Evolutionary conservation across 2,888 invertebrate species (phyloP), one percentile per base, ranked within the genome.

Genomic region (Griposia aprilina): DNA sequence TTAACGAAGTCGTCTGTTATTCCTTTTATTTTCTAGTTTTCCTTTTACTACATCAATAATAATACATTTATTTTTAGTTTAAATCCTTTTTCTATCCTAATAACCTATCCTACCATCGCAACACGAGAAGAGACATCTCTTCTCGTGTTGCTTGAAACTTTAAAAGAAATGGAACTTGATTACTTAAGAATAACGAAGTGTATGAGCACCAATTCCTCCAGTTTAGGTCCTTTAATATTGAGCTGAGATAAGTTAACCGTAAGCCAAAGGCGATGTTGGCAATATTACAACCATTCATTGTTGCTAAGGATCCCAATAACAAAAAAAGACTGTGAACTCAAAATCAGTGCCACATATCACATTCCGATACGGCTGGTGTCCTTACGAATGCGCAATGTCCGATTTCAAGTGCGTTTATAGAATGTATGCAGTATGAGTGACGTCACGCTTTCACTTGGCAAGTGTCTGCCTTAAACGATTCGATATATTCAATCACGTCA

Each of bases 361-460:
- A 86, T 89, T 88, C 86, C 84, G 66, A 79, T 79, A 82, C 83
- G 79, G 57, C 66, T 20, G 50, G 66, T 82, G 78, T 85, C 88
- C 86, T 87, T 77, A 79, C 75, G 77, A 76, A 82, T 84, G 75
- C 80, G 78, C 80, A 67, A 66, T 85, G 86, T 82, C 80, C 79
- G 85, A 85, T 85, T 89, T 86, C 87, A 80, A 82, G 84, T 84
- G 88, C 76, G 82, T 81, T 81, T 82, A 86, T 83, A 88, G 86
- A 89, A 89, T 83, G 84, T 75, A 82, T 79, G 81, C 82, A 74
- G 80, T 60, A 45, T 85, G 85, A 84, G 26, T 88, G 89, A 90
- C 90, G 90, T 90, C 88, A 90, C 85, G 86, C 90, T 90, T 90
- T 90, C 90, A 89, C 90, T 89, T 85, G 82, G 83, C 90, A 84